Conservation (phyloP, 2,797 vertebrate genomes). For the Sebastes kiyomatsui region DNA sequence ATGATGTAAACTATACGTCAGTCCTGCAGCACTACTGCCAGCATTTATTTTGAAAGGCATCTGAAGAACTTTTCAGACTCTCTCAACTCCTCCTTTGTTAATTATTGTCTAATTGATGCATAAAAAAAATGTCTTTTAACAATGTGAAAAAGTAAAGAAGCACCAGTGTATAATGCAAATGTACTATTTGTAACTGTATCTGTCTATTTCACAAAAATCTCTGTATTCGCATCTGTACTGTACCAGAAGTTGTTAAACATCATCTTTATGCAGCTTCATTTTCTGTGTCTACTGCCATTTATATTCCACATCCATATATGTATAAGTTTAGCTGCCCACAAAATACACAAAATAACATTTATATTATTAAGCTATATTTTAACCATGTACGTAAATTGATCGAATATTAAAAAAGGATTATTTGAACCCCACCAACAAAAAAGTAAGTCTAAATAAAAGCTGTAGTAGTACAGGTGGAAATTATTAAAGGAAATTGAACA, state of each 20-base stretch:
- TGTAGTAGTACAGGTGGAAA: not conserved
- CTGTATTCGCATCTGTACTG: not conserved
- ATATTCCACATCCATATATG: not conserved
- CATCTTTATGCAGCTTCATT: not conserved
- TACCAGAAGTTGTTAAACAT: not conserved
- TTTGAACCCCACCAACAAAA: not conserved
- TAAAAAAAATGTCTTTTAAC: not conserved
- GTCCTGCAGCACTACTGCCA: not conserved
- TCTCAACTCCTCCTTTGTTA: not conserved
- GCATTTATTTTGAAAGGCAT: not conserved
- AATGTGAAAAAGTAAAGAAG: not conserved
- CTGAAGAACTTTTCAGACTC: not conserved
- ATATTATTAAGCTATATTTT: not conserved
- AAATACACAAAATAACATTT: not conserved
- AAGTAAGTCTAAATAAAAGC: not conserved
- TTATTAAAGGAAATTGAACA: not conserved
- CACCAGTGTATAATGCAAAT: not conserved
- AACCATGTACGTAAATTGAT: not conserved
- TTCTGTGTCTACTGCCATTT: not conserved
- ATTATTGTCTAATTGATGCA: not conserved
- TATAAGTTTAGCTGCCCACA: not conserved
- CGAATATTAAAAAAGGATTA: not conserved
- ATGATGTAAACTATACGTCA: no score
- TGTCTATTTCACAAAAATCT: not conserved
- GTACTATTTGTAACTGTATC: not conserved